Base-by-base conservation (phyloP, 2,113 vertebrate genomes). In the Pangasianodon hypophthalmus region DNA sequence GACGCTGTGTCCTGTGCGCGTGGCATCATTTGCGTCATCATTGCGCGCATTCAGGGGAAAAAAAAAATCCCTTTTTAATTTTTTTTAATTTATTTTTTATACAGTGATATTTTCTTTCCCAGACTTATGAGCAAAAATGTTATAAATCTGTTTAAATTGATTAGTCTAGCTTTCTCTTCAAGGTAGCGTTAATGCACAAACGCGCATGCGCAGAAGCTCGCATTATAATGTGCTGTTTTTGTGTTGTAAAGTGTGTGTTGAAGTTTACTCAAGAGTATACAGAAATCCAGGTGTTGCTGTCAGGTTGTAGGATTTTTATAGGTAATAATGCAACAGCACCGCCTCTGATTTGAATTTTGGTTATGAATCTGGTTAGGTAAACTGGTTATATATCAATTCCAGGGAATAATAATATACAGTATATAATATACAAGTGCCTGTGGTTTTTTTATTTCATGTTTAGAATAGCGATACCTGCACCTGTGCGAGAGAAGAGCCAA, bases 1-100 rank as follows among this genome's bases (percentile, higher is more conserved):
- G 41, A 75, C 71, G 16, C 37, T 26, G 79, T 8, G 3, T 79
- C 13, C 16, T 16, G 52, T 58, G 80, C n/a, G 16, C 80, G 80
- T 83, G 80, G 52, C 80, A 37, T 82, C 52, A 21, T 37, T 56
- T 82, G 52, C 80, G 80, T 83, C 80, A 83, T 83, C 80, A 83
- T 4, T 83, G 80, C 14, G 80, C 80, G n/a, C 52, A 24, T 37
- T 16, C 52, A 32, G 29, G 14, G 13, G 29, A 52, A 52, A 81
- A 44, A 75, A 29, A 54, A 81, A 26, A 48, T 29, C 21, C 0
- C 1, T 73, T 13, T 37, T 41, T 73, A 21, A 10, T 16, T 0
- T 80, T 29, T 79, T 1, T 3, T 21, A 24, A 46, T 44, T 44
- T 46, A 16, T 71, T 71, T 50, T 29, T 44, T 37, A 19, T 19